Conservation (phyloP, 2,797 vertebrate species). For the Liasis olivaceus region DNA sequence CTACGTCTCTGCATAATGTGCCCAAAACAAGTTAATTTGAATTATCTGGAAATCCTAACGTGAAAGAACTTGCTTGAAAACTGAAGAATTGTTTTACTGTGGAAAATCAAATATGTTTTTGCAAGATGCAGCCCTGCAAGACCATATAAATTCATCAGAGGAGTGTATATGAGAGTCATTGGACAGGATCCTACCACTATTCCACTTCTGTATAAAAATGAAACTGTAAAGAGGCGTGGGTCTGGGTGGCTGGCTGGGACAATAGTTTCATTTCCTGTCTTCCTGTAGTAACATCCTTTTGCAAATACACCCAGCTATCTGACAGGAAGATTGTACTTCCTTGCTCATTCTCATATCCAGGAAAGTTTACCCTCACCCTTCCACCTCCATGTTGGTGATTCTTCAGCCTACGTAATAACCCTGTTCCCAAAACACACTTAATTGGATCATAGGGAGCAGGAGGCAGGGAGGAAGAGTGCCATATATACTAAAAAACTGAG, state of each 20-base stretch:
- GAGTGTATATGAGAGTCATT: background rate
- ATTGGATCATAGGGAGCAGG: background rate
- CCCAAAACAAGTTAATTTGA: background rate
- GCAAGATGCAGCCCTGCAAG: too few species aligned
- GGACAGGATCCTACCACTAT: background rate
- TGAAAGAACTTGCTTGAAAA: background rate
- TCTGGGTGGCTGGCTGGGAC: background rate
- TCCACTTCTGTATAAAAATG: background rate
- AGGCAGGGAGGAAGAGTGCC: background rate
- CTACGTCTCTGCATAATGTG: background rate
- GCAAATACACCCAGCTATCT: background rate
- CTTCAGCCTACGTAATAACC: background rate
- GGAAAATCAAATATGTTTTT: too few species aligned
- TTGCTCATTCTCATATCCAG: background rate
- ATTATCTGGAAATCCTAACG: background rate
- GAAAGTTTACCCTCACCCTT: background rate
- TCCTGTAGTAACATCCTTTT: background rate
- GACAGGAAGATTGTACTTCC: background rate
- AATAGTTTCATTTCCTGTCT: background rate
- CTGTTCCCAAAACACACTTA: background rate
- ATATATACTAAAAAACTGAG: background rate
- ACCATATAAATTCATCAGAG: too few species aligned
- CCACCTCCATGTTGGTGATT: background rate
- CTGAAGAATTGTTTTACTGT: too few species aligned
- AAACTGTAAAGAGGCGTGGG: background rate